A percentile compares a stretch with the other conserved stretches of the same genome.
Conservation (phyloP, 2,797 vertebrate genomes). For the Natrix natrix region DNA sequence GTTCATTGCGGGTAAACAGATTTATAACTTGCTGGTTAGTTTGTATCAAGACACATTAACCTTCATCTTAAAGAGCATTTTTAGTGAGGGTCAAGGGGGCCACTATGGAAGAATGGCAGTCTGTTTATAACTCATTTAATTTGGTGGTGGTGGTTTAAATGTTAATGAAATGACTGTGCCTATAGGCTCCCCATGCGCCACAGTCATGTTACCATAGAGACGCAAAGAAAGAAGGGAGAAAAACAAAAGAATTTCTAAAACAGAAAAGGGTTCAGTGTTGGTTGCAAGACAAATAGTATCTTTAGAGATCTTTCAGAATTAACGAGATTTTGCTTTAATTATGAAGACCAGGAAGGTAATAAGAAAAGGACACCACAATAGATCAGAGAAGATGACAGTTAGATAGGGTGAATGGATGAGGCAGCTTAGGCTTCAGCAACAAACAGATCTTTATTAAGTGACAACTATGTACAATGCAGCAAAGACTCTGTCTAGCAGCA, state of each 20-base stretch:
- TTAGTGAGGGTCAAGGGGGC: not conserved
- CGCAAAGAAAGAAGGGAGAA: not conserved
- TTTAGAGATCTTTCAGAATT: not conserved
- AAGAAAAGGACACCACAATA: not conserved
- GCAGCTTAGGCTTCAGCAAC: no score
- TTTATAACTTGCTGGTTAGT: constrained; percentile 35
- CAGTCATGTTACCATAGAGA: not conserved
- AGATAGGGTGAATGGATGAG: no score
- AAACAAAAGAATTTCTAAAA: not conserved
- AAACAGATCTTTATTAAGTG: no score
- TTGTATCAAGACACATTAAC: constrained; percentile 24
- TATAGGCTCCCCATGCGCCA: not conserved
- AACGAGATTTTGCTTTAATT: not conserved
- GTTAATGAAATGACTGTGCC: not conserved
- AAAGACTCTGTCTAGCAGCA: no score
- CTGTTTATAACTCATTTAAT: not conserved
- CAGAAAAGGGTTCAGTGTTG: not conserved
- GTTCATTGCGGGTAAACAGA: constrained; percentile 87
- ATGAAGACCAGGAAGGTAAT: not conserved
- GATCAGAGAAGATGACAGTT: not conserved
- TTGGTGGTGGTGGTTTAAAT: not conserved
- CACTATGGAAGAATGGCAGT: not conserved
- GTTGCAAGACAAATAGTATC: not conserved
- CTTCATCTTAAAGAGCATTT: not conserved
- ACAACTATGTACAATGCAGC: no score